A percentile compares a stretch with the other conserved stretches of the same genome.
phyloP scores from a whole-genome alignment of 2,888 invertebrate genomes.

The Tetheella fluctuosa region DNA sequence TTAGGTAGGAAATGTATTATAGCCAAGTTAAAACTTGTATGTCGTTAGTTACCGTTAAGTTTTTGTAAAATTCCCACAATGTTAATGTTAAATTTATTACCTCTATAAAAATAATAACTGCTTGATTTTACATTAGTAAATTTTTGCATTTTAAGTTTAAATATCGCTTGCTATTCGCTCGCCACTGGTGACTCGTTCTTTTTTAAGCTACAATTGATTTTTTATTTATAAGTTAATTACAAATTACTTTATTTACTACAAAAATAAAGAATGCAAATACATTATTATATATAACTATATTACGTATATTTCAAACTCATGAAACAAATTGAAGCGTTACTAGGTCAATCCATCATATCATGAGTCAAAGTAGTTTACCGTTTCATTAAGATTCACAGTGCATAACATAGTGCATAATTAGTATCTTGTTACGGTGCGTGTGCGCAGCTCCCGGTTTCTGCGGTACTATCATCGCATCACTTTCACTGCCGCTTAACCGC shows the following conservation, averaged over 20 bases:
- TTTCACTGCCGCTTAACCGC: constrained; percentile 37
- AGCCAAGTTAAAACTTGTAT: background rate
- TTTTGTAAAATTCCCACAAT: background rate
- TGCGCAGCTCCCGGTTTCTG: constrained; percentile 25
- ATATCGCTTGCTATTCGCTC: no score
- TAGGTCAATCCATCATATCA: constrained; percentile 7
- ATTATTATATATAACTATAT: no score
- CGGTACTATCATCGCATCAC: constrained; percentile 35
- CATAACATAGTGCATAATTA: constrained; percentile 26
- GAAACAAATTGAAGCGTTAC: constrained; percentile 1
- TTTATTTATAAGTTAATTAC: no score
- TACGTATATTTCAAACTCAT: background rate
- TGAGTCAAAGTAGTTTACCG: background rate
- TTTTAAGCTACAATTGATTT: no score
- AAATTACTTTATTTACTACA: no score
- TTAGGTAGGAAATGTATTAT: background rate
- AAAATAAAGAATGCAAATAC: no score
- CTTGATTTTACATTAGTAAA: background rate
- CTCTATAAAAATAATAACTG: background rate
- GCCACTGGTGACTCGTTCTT: no score
- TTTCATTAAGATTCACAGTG: background rate
- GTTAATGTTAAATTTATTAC: background rate
- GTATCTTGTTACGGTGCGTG: constrained; percentile 27
- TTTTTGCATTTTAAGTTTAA: no score
- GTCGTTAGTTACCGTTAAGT: background rate